These are phyloP conservation scores for Microctonus hyperodae DNA, from an alignment of 2,888 invertebrate species.

Conservation along the genomic window DNA sequence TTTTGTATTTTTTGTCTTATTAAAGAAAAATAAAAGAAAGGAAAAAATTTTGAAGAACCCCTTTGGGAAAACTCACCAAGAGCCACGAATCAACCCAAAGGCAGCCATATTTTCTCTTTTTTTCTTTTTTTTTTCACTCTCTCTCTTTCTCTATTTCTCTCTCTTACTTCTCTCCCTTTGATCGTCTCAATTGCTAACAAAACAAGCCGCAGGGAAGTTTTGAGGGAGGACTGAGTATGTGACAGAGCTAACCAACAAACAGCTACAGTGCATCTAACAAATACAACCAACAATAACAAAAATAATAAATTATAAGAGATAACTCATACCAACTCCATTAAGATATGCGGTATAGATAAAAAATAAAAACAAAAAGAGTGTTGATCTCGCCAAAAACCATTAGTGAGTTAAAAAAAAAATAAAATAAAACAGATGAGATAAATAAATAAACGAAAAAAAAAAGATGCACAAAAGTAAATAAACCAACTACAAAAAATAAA, in stretches of 20 bases:
- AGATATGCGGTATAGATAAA: slow-evolving; percentile 41
- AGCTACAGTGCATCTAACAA: slow-evolving; percentile 65
- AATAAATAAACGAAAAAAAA: slow-evolving; percentile 9
- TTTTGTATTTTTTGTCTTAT: neutral
- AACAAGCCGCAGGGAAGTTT: slow-evolving; percentile 60
- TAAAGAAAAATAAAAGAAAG: slow-evolving; percentile 22
- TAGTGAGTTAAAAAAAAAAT: slow-evolving; percentile 39
- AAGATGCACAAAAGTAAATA: slow-evolving; percentile 8
- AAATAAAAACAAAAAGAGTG: slow-evolving; percentile 17
- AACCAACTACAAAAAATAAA: slow-evolving; percentile 13
- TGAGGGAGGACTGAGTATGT: slow-evolving; percentile 60
- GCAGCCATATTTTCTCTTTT: slow-evolving; percentile 58
- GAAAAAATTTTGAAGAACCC: slow-evolving; percentile 58
- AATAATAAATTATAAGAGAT: slow-evolving; percentile 60
- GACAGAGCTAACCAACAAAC: slow-evolving; percentile 63
- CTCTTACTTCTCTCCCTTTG: slow-evolving; percentile 41
- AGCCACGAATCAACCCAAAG: slow-evolving; percentile 62
- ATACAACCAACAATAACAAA: slow-evolving; percentile 63
- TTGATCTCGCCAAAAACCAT: slow-evolving; percentile 19
- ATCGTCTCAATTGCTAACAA: slow-evolving; percentile 60
- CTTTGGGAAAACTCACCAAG: slow-evolving; percentile 62
- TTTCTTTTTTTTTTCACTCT: slow-evolving; percentile 3
- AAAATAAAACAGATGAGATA: slow-evolving; percentile 16
- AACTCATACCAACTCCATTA: slow-evolving; percentile 51
- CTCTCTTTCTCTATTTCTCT: slow-evolving; percentile 34